Percentiles rank a stretch among this genome's conserved stretches.
Evolutionary conservation across 2,888 invertebrate genomes (phyloP).

Genomic region (Orthosia gothica): DNA sequence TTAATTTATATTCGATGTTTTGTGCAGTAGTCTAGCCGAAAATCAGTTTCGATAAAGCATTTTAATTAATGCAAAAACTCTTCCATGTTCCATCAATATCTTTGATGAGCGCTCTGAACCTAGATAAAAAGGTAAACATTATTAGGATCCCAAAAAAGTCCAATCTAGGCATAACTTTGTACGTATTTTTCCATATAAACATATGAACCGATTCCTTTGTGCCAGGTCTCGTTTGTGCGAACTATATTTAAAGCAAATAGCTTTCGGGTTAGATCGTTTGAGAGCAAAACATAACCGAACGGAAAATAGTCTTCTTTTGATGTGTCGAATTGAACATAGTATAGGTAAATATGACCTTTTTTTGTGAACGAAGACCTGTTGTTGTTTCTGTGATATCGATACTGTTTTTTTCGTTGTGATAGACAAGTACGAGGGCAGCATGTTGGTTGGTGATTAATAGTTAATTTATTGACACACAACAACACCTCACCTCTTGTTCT

Average conservation of each 20-base stretch:
- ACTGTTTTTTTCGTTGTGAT: not conserved
- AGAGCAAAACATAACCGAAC: conserved; percentile 54
- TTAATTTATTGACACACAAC: too few relatives aligned
- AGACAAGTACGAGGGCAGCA: too few relatives aligned
- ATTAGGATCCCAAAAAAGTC: conserved; percentile 16
- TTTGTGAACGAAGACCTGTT: conserved; percentile 17
- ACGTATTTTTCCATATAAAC: conserved; percentile 30
- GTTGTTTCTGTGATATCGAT: not conserved
- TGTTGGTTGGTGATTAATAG: too few relatives aligned
- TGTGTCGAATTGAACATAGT: conserved; percentile 50
- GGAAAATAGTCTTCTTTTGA: conserved; percentile 60
- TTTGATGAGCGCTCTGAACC: not conserved
- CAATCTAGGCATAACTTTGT: not conserved
- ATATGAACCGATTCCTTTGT: conserved; percentile 45
- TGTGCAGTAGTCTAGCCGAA: too few relatives aligned
- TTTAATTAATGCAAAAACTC: not conserved
- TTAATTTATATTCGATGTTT: too few relatives aligned
- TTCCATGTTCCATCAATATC: not conserved
- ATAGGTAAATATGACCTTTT: conserved; percentile 39
- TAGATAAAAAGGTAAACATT: conserved; percentile 12
- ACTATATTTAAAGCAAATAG: conserved; percentile 69
- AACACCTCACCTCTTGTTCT: too few relatives aligned
- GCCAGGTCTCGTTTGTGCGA: conserved; percentile 55
- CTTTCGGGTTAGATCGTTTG: conserved; percentile 59
- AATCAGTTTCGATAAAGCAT: not conserved